Base-by-base conservation (phyloP, 2,797 vertebrate species). In the Mastacembelus armatus region DNA sequence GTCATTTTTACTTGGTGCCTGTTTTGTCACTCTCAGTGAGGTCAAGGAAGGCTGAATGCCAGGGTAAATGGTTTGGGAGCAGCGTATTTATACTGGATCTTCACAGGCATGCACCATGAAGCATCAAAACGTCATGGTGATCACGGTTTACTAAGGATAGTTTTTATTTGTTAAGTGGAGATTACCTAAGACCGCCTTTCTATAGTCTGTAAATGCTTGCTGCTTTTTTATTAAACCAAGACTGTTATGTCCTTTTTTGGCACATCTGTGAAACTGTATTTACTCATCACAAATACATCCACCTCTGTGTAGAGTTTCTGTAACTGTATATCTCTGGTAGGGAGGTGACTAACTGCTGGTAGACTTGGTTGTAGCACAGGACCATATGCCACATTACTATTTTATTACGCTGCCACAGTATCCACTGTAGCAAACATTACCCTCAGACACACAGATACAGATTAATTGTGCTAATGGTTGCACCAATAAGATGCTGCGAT, bases 311-410 rank as follows among this genome's bases (percentile, higher is more conserved):
- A 14, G 54, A 66, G 33, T 38, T 21, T 72, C 60, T 60, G 48
- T 48, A n/a, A 38, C 21, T 54, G 24, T 36, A 16, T 30, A 27
- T 49, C 33, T 66, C 36, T 59, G 24, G 18, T 51, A 22, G 58
- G 45, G 54, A 58, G 38, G 32, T 66, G 56, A 71, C 47, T 80
- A 57, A 45, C 38, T 78, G 22, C 33, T 67, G 61, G 38, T 44
- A 16, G 16, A 33, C 48, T 60, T 55, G 19, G 60, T 8, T 66
- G 64, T 42, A 70, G 27, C 65, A 56, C 36, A 45, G 54, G 65
- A 21, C 66, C 68, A 76, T 77, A 78, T 84, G 69, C 54, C 45
- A 66, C 71, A 72, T 85, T 77, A 78, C 54, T 75, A 72, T 88
- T 84, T 67, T 50, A 78, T 82, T 57, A 65, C 66, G 48, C 61